Evolutionary conservation across 2,888 invertebrate genomes (phyloP).

Genomic region (Leptinotarsa rubiginosa): DNA sequence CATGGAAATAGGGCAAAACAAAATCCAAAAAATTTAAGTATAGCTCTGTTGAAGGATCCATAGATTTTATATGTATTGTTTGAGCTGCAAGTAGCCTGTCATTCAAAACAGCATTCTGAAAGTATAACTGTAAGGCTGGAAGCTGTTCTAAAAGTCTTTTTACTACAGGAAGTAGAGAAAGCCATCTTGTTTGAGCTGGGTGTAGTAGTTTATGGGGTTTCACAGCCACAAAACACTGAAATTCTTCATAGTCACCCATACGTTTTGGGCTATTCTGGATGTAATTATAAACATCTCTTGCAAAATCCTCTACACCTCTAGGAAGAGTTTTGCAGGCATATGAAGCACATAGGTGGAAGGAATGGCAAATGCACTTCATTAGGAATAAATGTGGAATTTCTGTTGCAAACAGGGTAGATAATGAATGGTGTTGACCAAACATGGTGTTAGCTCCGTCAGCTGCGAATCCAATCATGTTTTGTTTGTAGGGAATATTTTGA

Average conservation of each 20-base stretch:
- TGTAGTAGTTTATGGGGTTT: background rate
- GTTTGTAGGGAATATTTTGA: background rate
- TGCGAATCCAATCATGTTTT: background rate
- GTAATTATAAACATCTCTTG: background rate
- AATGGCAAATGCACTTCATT: background rate
- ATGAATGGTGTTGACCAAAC: background rate
- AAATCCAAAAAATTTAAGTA: background rate
- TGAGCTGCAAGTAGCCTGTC: slow-evolving; percentile 7
- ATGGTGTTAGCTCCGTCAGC: background rate
- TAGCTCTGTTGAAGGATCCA: slow-evolving; percentile 1
- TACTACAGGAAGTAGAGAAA: background rate
- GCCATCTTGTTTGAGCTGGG: background rate
- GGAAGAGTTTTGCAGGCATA: slow-evolving; percentile 1
- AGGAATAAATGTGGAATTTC: background rate
- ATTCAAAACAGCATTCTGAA: slow-evolving; percentile 1
- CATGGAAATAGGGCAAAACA: background rate
- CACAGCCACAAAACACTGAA: background rate
- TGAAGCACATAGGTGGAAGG: background rate
- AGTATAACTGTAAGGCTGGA: slow-evolving; percentile 1
- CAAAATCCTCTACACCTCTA: background rate
- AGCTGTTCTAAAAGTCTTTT: background rate
- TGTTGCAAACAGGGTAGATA: background rate
- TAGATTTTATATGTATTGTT: background rate
- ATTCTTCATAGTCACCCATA: background rate
- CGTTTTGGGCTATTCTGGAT: background rate